A percentile compares a stretch with the other conserved stretches of the same genome.
Conservation (phyloP, 2,888 invertebrate species). For the Torymus texanus region DNA sequence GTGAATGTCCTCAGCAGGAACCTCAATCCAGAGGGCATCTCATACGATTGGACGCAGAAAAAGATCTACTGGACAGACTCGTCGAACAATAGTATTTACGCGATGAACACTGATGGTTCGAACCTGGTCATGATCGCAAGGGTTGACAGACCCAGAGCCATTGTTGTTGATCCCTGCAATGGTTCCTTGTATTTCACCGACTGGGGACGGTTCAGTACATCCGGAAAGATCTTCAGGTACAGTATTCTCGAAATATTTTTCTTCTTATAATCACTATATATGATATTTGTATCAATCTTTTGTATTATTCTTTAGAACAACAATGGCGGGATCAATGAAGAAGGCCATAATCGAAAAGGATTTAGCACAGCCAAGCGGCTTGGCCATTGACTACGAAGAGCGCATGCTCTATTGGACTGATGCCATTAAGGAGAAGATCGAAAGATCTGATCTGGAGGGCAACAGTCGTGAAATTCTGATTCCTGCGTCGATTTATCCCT, state of each 20-base stretch:
- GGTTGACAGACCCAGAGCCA: conserved; percentile 94
- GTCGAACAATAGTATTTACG: conserved; percentile 94
- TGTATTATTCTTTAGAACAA: conserved; percentile 79
- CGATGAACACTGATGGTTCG: conserved; percentile 93
- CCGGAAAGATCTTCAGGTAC: conserved; percentile 88
- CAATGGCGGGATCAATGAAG: conserved; percentile 96
- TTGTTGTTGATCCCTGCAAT: conserved; percentile 97
- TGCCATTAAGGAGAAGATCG: conserved; percentile 95
- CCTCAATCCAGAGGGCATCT: conserved; percentile 94
- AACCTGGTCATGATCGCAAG: conserved; percentile 93
- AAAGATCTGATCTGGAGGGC: conserved; percentile 92
- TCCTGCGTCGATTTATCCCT: conserved; percentile 95
- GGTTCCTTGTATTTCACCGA: conserved; percentile 97
- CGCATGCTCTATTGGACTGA: conserved; percentile 97
- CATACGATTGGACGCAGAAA: conserved; percentile 98
- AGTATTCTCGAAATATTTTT: too few species aligned
- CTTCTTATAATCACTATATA: too few species aligned
- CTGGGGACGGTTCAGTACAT: conserved; percentile 94
- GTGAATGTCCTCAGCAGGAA: conserved; percentile 85
- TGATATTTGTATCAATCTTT: too few species aligned
- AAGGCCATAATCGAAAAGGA: conserved; percentile 92
- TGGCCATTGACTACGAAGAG: conserved; percentile 97
- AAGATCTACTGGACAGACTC: conserved; percentile 99
- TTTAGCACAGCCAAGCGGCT: conserved; percentile 94
- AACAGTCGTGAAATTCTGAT: conserved; percentile 89